Base-by-base conservation (phyloP, 2,888 invertebrate genomes). In the Drosophila colorata region DNA sequence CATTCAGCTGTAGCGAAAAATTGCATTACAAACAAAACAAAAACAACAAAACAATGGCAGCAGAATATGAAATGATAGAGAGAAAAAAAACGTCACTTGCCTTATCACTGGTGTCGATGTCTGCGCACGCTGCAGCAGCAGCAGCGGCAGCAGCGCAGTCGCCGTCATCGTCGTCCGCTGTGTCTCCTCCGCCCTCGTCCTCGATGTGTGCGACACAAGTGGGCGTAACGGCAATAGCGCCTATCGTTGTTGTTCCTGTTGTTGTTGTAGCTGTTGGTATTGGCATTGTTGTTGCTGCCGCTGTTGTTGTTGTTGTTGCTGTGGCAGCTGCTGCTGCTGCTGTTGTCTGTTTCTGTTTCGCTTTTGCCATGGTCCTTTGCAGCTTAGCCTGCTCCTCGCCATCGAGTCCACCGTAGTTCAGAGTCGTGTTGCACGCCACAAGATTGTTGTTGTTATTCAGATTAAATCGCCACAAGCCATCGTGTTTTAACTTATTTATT, bases 381-480 rank as follows among this genome's bases (percentile, higher is more conserved):
- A 68, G 40, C 31, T 65, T 56, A 40, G 64, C 43, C 33, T 70
- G 65, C 47, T 72, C 65, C 38, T 77, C 71, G 60, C 68, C 78
- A 82, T 82, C 84, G 70, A 58, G 59, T 46, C 75, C 49, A 18
- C 7, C 48, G 47, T 69, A 81, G 52, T 51, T 80, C 23, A 78
- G 68, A 31, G 67, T 56, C 41, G 47, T 44, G 53, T 66, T 70
- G 48, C 46, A 80, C 33, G 59, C 80, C 56, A 85, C 67, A 20
- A 82, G 60, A 63, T 82, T 85, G 44, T 82, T 82, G 20, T 80
- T 80, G 52, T 84, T 85, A 70, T 69, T 85, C 9, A 85, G 60
- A 57, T 79, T 79, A 31, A 82, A 63, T 72, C 74, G 77, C 85
- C 85, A 81, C 60, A 76, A 38, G 47, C 76, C 76, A 70, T 76